These are phyloP conservation scores for Anthoscopus minutus DNA, from an alignment of 2,113 vertebrate species.

Conservation along the genomic window DNA sequence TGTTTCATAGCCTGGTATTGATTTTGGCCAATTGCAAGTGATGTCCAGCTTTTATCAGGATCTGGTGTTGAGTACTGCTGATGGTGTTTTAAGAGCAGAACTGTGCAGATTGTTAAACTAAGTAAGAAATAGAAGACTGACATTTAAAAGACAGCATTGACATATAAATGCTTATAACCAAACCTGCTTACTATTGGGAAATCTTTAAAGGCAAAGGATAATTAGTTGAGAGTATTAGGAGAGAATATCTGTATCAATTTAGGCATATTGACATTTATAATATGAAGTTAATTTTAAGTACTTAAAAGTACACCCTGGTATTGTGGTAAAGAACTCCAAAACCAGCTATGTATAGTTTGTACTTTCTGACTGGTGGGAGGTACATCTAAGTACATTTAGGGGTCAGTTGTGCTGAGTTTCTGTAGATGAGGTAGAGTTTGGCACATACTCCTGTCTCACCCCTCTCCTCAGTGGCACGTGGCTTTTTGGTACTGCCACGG, in stretches of 20 bases:
- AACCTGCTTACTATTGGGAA: neutral
- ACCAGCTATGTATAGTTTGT: neutral
- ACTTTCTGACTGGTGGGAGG: neutral
- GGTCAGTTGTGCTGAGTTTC: neutral
- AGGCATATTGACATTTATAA: neutral
- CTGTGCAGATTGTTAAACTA: neutral
- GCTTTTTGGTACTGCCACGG: neutral
- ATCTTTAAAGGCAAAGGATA: neutral
- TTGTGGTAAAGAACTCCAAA: neutral
- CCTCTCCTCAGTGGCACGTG: fast-evolving
- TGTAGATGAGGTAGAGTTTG: neutral
- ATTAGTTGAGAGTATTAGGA: neutral
- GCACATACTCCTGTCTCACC: neutral
- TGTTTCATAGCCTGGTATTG: neutral
- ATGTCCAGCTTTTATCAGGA: neutral
- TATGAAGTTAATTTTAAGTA: neutral
- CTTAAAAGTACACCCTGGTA: neutral
- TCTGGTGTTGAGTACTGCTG: neutral
- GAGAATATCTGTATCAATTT: neutral
- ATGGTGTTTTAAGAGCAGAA: neutral
- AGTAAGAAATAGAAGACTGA: neutral
- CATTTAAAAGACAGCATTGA: neutral
- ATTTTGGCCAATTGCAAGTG: neutral
- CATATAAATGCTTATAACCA: neutral
- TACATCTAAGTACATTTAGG: neutral